Percentiles rank a stretch among this genome's conserved stretches.
phyloP scores from a whole-genome alignment of 2,888 invertebrate genomes.

The Theretra japonica region DNA sequence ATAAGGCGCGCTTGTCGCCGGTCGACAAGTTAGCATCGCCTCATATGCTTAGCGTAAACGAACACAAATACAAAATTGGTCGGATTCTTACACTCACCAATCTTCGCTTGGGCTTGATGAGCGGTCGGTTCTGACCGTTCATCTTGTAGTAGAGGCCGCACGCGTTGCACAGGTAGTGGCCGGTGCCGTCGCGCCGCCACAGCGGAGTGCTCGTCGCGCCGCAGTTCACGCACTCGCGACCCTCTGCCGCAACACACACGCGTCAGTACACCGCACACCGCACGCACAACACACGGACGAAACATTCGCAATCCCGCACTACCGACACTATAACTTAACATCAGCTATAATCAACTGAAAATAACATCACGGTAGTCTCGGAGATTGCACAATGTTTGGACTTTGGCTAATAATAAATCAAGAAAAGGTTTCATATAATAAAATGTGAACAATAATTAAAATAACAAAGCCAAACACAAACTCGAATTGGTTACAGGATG shows the following conservation, averaged over 20 bases:
- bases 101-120: constrained; percentile 99
- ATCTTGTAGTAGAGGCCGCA: constrained; percentile 99
- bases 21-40: not conserved
- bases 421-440: constrained; percentile 20
- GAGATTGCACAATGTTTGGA: not conserved
- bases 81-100: constrained; percentile 95
- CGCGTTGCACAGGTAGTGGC: constrained; percentile 99
- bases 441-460: constrained; percentile 23
- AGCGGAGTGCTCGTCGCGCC: constrained; percentile 99
- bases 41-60: constrained; percentile 9
- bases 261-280: constrained; percentile 21
- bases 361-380: not conserved
- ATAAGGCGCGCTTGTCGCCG: not conserved
- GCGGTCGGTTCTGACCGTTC: constrained; percentile 99
- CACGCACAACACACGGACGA: not conserved
- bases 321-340: not conserved
- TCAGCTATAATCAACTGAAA: not conserved
- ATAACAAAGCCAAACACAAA: constrained; percentile 32
- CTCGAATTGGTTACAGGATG: constrained; percentile 28
- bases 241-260: constrained; percentile 87
- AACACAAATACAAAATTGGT: constrained; percentile 68
- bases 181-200: constrained; percentile 98
- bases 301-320: constrained; percentile 3
- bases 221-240: constrained; percentile 99
- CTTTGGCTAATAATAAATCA: not conserved